A percentile compares a stretch with the other conserved stretches of the same genome.
Conservation (phyloP, 2,113 vertebrate species). For the Todiramphus saurophagus region DNA sequence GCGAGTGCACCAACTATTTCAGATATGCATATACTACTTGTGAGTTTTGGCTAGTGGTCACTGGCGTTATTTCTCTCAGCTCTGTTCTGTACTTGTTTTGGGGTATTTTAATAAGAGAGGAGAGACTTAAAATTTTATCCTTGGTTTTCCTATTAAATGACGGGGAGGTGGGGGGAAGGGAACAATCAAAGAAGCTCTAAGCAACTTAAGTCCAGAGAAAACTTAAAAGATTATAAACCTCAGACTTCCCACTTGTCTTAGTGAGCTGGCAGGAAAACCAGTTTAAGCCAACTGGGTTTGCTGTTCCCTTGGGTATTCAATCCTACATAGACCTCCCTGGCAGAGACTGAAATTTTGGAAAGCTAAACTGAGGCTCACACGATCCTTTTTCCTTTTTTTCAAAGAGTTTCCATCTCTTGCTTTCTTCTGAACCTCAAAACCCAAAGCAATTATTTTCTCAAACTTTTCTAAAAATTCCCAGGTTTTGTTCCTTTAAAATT, state of each 20-base stretch:
- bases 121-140: conserved; percentile 10
- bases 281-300: conserved; percentile 38
- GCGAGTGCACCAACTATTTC: conserved; percentile 82
- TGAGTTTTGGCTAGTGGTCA: conserved; percentile 62
- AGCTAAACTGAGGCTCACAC: neutral
- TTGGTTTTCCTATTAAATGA: neutral
- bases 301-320: conserved; percentile 18
- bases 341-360: conserved; percentile 6
- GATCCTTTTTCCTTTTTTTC: neutral
- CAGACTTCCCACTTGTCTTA: conserved; percentile 19
- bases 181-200: neutral
- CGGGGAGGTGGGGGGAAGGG: neutral
- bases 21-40: conserved; percentile 77
- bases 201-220: neutral
- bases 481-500: conserved; percentile 4
- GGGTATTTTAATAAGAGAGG: conserved; percentile 17
- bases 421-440: conserved; percentile 28
- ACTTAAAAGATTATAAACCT: conserved; percentile 29
- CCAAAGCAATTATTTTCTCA: neutral
- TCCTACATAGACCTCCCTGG: conserved; percentile 37
- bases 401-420: neutral
- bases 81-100: neutral
- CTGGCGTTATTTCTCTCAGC: conserved; percentile 8
- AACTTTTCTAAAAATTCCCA: neutral
- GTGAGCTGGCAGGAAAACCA: conserved; percentile 20